Base-by-base conservation (phyloP, 2,888 invertebrate species). In the Drosophila paranaensis region DNA sequence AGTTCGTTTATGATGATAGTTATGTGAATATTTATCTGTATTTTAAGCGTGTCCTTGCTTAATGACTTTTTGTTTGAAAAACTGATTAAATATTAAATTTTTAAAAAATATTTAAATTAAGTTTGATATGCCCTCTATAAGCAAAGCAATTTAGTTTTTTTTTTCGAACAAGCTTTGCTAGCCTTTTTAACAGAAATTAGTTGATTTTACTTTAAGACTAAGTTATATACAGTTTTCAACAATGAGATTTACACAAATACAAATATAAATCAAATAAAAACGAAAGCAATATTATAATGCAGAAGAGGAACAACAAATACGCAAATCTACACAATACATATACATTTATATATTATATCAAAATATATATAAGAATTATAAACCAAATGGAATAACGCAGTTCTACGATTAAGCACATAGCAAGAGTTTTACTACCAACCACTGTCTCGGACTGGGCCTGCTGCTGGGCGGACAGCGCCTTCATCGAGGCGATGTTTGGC, bases 391-490 rank as follows among this genome's bases (percentile, higher is more conserved):
- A 64, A 63, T 27, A 27, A 61, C 60, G 65, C 50, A 66, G 39
- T 71, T 33, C 64, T 77, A 71, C 72, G 54, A 60, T 60, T 54
- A 60, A 60, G 53, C 58, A 80, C 65, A 77, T 53, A 69, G 63
- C 77, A 70, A 58, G 67, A 71, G 60, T 53, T 70, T 64, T 55
- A 57, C 79, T 79, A 63, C 65, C 56, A 66, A 68, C 67, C 54
- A 75, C 71, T 79, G 88, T 80, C 71, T 86, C 86, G 69, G 77
- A 46, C 27, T 86, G 79, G 30, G 63, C 43, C 60, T 69, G 74
- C 35, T 75, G 82, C 62, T 78, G 81, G 11, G 80, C 64, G 57
- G 90, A 77, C 50, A 86, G 48, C n/a, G 82, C 60, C 56, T 79
- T 83, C 60, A 81, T 78, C 42, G 87, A 68, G 35, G 77, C 74